phyloP scores from a whole-genome alignment of 2,888 invertebrate genomes.

The Dioctria linearis region DNA sequence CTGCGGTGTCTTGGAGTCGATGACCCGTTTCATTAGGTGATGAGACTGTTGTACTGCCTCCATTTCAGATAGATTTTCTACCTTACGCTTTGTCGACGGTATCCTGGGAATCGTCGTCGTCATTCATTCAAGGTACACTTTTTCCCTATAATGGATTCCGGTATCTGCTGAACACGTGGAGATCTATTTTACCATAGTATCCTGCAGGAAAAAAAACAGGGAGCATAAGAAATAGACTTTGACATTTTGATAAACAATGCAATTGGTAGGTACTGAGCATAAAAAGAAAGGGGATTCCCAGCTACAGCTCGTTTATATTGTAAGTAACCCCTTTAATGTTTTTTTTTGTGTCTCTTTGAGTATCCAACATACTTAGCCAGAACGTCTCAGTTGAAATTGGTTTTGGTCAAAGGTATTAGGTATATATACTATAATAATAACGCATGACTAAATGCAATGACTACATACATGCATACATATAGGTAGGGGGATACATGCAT shows the following conservation, averaged over 20 bases:
- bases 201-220: neutral
- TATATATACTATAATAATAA: too few relatives aligned
- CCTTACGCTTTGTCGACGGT: neutral
- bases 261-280: neutral
- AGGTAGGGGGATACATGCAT: too few relatives aligned
- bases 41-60: slow-evolving; percentile 54
- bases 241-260: neutral
- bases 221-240: neutral
- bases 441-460: too few relatives aligned
- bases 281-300: neutral
- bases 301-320: neutral
- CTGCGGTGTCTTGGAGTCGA: slow-evolving; percentile 57
- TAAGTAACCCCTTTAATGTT: neutral
- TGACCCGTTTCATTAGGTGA: slow-evolving; percentile 57
- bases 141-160: too few relatives aligned
- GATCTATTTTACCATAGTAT: neutral
- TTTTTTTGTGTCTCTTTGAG: neutral
- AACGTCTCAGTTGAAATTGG: too few relatives aligned
- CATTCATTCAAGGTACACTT: neutral
- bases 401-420: too few relatives aligned
- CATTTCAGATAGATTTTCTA: slow-evolving; percentile 22
- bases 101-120: neutral
- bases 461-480: too few relatives aligned
- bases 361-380: too few relatives aligned
- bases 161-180: too few relatives aligned